phyloP scores from a whole-genome alignment of 1,140 invertebrate species.

The Diachasma alloeum region DNA sequence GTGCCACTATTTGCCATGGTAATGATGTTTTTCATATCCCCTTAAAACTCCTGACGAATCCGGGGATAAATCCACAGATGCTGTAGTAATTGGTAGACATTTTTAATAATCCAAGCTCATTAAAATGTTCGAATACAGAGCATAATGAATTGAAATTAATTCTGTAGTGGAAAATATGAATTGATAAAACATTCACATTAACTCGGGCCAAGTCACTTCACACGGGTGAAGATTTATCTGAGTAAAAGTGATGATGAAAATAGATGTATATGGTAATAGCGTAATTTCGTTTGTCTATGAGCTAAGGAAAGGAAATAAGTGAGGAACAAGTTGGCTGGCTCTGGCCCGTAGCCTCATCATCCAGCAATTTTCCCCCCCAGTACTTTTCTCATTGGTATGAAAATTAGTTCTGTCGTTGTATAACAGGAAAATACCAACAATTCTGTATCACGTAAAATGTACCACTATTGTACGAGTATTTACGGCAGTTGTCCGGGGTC shows the following conservation, averaged over 20 bases:
- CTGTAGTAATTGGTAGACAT: too few relatives aligned
- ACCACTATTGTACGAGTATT: neutral
- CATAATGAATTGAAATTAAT: too few relatives aligned
- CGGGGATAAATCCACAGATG: too few relatives aligned
- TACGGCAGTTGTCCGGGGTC: neutral
- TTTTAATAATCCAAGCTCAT: too few relatives aligned
- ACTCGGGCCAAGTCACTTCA: too few relatives aligned
- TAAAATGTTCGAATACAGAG: too few relatives aligned
- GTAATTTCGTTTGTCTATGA: neutral
- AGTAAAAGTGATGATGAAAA: neutral
- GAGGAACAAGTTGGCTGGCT: neutral
- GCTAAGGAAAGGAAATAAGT: neutral
- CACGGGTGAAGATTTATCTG: too few relatives aligned
- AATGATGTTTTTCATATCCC: neutral
- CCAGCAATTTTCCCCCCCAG: neutral
- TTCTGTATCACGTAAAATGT: neutral
- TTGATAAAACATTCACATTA: too few relatives aligned
- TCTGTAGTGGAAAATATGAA: too few relatives aligned
- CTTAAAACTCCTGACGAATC: too few relatives aligned
- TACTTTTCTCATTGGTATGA: conserved; percentile 11
- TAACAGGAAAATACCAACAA: neutral
- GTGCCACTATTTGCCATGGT: neutral
- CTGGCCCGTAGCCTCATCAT: neutral
- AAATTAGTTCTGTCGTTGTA: neutral
- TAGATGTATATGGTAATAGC: neutral